Evolutionary conservation across 2,113 vertebrate genomes (phyloP), one percentile per base, ranked within the genome.

Genomic region (Scatophagus argus): DNA sequence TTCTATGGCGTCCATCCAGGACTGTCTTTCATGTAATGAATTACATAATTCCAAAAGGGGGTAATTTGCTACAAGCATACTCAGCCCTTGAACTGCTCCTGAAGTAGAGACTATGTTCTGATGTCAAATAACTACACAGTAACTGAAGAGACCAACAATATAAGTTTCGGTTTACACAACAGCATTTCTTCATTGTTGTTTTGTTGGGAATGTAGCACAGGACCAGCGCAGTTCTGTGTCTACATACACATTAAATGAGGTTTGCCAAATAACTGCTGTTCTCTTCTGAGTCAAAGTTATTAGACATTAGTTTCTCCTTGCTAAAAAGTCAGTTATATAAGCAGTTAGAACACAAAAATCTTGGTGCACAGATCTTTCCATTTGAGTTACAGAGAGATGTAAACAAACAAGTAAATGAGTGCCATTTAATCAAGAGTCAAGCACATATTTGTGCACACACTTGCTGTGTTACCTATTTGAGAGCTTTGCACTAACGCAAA

Each of bases 391-490:
- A 47, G 25, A 39, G 32, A 67, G 41, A 54, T 46, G 32, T 47
- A 38, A 61, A 77, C 54, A 83, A 74, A 68, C 36, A 21, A n/a
- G 31, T 54, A 54, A 66, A 63, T 62, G 4, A 36, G 47, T 9
- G 11, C 6, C 27, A 49, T 79, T 74, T 59, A 49, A 74, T 69
- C 41, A 61, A 55, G 23, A 59, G n/a, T 6, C 32, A 13, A 32
- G 34, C 25, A 62, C 32, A 52, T 41, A 77, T 78, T 79, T 68
- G 46, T 43, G 44, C 66, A 49, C 66, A 49, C 3, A 23, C 41
- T 54, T 74, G 46, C 39, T 68, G 64, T 13, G 8, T 32, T 32
- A 49, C 32, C 46, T 32, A 5, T 70, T 39, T 60, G 4, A 54
- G 65, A 44, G 56, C 49, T 44, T n/a, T 34, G 6, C 23, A 8